These are phyloP conservation scores for Diglossa cyanea DNA, from an alignment of 2,797 vertebrate genomes.

Conservation along the genomic window DNA sequence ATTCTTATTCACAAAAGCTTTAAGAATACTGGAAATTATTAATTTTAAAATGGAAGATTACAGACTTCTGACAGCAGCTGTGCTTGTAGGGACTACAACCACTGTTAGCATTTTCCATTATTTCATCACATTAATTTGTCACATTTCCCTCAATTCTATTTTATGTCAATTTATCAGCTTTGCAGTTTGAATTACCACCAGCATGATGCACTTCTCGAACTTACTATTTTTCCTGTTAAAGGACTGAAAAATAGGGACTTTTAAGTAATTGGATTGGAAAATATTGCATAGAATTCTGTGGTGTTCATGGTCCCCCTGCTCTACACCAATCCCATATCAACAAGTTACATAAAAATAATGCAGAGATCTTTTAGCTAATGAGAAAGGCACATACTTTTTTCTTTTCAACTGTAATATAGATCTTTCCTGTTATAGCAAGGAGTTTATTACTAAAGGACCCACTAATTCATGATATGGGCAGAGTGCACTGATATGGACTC, in stretches of 20 bases:
- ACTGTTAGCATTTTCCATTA: not conserved
- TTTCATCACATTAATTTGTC: not conserved
- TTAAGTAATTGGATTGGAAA: slow-evolving; percentile 4
- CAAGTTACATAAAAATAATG: not conserved
- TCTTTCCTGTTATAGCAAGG: not conserved
- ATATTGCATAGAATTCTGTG: slow-evolving; percentile 50
- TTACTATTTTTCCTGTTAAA: not conserved
- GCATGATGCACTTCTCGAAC: not conserved
- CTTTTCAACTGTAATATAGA: not conserved
- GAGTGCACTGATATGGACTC: not conserved
- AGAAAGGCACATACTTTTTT: slow-evolving; percentile 20
- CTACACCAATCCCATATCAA: not conserved
- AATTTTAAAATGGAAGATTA: not conserved
- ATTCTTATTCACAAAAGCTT: not conserved
- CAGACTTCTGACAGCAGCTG: not conserved
- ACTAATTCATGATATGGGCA: not conserved
- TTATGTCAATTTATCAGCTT: not conserved
- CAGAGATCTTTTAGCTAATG: slow-evolving; percentile 16
- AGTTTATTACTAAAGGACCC: not conserved
- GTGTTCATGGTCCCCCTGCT: not conserved
- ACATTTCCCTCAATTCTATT: not conserved
- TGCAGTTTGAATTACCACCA: not conserved
- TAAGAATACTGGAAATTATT: not conserved
- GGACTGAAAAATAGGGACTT: not conserved
- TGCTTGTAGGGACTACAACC: not conserved